Evolutionary conservation across 2,797 vertebrate genomes (phyloP).

Genomic region (Xenopus petersii): DNA sequence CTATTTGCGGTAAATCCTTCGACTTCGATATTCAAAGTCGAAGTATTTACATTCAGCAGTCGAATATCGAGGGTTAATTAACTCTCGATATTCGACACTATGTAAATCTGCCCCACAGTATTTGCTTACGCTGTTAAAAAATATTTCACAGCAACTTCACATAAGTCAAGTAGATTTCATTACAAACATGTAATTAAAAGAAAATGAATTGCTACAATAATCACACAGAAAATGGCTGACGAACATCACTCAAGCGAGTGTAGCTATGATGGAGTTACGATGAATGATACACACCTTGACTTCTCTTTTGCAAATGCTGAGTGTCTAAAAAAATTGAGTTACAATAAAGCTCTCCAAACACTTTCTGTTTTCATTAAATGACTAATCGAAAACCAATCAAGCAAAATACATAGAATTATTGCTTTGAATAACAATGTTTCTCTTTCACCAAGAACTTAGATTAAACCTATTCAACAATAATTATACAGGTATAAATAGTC

Average conservation of each 20-base stretch:
- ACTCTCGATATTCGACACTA: no score
- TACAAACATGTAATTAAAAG: no score
- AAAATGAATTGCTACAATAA: no score
- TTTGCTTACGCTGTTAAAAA: no score
- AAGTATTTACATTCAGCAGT: no score
- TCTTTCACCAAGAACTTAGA: conserved; percentile 43
- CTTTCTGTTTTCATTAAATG: conserved; percentile 74
- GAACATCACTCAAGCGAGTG: background rate
- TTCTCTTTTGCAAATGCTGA: conserved; percentile 54
- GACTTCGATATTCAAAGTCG: no score
- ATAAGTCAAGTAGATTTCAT: no score
- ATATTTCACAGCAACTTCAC: no score
- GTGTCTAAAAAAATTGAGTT: conserved; percentile 64
- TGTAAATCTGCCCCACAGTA: no score
- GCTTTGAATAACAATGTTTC: conserved; percentile 57
- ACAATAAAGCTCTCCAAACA: conserved; percentile 64
- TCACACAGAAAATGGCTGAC: no score
- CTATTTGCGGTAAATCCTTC: no score
- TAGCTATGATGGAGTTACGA: conserved; percentile 38
- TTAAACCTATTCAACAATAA: conserved; percentile 55
- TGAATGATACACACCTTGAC: conserved; percentile 50
- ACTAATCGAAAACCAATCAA: conserved; percentile 76
- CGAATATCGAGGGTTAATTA: no score
- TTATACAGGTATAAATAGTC: conserved; percentile 47
- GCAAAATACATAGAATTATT: conserved; percentile 62